A percentile compares a stretch with the other conserved stretches of the same genome.
Evolutionary conservation across 92 coral and sea anemone genomes (phyloP).

Genomic region (Epizoanthus illoricatus): DNA sequence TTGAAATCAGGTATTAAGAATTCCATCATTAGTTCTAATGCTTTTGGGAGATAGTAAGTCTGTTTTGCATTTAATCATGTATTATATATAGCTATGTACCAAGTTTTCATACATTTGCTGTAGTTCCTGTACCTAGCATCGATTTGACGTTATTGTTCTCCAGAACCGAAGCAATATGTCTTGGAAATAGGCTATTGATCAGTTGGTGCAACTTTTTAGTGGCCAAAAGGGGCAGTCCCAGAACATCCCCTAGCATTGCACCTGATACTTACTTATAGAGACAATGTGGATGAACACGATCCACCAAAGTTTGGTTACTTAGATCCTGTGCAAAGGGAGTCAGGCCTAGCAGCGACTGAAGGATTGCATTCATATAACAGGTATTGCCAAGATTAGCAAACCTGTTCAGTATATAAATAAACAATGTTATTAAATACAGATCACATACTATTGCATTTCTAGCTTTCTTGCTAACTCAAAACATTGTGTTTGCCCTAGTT

Average conservation of each 20-base stretch:
- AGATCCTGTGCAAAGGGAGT: slow-evolving; percentile 89
- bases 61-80: too few relatives aligned
- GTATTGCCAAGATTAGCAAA: slow-evolving; percentile 95
- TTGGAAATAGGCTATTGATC: too few relatives aligned
- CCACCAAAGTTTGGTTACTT: slow-evolving; percentile 60
- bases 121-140: too few relatives aligned
- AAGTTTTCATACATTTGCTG: too few relatives aligned
- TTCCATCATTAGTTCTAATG: too few relatives aligned
- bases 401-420: slow-evolving; percentile 39
- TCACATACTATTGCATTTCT: too few relatives aligned
- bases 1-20: too few relatives aligned
- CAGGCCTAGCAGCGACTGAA: slow-evolving; percentile 87
- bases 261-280: slow-evolving; percentile 71
- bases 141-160: too few relatives aligned
- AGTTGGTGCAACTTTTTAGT: background rate
- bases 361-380: slow-evolving; percentile 96
- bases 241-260: background rate
- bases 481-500: too few relatives aligned
- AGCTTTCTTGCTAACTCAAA: background rate
- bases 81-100: too few relatives aligned
- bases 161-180: too few relatives aligned
- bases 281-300: slow-evolving; percentile 56
- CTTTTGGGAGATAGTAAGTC: too few relatives aligned
- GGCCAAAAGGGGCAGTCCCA: background rate
- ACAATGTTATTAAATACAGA: background rate